Conservation (phyloP, 2,113 vertebrate species). For the Spheniscus mendiculus region DNA sequence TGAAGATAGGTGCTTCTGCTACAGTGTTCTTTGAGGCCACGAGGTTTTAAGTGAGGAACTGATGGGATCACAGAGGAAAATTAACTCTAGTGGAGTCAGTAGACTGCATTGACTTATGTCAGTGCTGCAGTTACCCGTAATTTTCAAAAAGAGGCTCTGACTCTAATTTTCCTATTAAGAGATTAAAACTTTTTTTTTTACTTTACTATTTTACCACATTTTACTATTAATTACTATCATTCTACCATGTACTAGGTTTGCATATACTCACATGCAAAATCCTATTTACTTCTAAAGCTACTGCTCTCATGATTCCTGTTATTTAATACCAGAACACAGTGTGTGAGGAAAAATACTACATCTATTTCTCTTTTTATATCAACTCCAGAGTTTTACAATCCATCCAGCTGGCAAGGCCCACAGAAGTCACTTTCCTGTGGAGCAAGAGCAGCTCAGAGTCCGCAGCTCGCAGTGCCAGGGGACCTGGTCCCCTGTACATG, state of each 20-base stretch:
- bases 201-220: background rate
- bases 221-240: background rate
- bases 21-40: background rate
- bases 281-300: background rate
- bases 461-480: background rate
- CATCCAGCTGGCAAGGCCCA: background rate
- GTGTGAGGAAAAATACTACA: background rate
- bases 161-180: background rate
- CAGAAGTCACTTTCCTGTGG: background rate
- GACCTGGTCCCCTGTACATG: background rate
- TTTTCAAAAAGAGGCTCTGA: background rate
- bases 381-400: background rate
- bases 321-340: background rate
- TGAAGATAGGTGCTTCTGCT: background rate
- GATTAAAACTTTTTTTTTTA: background rate
- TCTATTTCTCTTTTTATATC: background rate
- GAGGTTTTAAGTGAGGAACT: background rate
- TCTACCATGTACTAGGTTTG: background rate
- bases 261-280: background rate
- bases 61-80: background rate
- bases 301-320: background rate
- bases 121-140: fast-evolving
- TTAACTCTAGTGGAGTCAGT: background rate
- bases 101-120: background rate
- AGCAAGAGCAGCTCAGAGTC: background rate